Conservation (phyloP, 1,140 invertebrate genomes). For the Ceratitis capitata region DNA sequence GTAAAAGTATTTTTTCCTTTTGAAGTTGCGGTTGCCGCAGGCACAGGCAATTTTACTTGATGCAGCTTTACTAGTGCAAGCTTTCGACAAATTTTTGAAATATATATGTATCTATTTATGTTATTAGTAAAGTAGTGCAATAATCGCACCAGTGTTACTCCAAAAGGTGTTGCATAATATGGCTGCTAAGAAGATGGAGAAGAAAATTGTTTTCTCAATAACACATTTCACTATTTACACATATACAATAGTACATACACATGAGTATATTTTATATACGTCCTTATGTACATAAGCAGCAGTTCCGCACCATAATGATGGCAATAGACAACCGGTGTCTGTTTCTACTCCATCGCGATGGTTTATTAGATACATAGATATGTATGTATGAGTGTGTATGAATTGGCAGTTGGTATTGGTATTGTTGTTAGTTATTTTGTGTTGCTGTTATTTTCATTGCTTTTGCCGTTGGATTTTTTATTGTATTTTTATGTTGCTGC, state of each 20-base stretch:
- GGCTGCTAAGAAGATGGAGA: not conserved
- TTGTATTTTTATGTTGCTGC: not conserved
- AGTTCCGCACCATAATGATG: not conserved
- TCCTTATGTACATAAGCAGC: not conserved
- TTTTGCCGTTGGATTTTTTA: not conserved
- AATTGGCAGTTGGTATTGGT: not conserved
- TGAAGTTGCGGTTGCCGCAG: too few relatives aligned
- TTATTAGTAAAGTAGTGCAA: too few relatives aligned
- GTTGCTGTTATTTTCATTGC: not conserved
- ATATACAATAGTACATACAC: not conserved
- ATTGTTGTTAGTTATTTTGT: constrained; percentile 17
- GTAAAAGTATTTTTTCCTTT: too few relatives aligned
- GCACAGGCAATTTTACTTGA: too few relatives aligned
- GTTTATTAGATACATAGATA: too few relatives aligned
- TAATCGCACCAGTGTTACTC: too few relatives aligned
- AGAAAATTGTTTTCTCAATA: not conserved
- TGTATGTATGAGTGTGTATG: too few relatives aligned
- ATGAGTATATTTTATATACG: not conserved
- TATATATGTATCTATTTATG: too few relatives aligned
- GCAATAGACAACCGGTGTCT: not conserved
- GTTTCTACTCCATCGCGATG: not conserved
- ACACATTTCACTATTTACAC: not conserved
- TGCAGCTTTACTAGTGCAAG: too few relatives aligned
- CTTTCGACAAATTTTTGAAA: too few relatives aligned
- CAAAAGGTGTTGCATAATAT: not conserved